Evolutionary conservation across 2,888 invertebrate genomes (phyloP).

Genomic region (Actias luna): DNA sequence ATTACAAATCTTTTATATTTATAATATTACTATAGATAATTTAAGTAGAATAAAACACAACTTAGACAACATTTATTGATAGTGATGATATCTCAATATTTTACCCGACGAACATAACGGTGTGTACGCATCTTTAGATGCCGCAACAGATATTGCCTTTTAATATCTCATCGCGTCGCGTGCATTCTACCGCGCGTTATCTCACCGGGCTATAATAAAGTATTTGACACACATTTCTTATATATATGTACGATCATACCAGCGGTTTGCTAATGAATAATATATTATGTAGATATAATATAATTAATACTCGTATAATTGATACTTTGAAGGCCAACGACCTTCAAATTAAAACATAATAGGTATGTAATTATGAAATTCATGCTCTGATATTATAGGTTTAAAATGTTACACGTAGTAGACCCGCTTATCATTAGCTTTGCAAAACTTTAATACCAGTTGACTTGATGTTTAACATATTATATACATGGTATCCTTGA

Average conservation of each 20-base stretch:
- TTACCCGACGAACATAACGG: neutral
- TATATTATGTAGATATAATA: neutral
- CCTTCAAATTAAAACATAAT: neutral
- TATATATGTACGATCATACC: conserved; percentile 1
- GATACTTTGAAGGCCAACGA: neutral
- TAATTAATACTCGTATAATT: neutral
- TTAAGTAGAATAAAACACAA: no score
- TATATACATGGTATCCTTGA: no score
- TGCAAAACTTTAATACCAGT: no score
- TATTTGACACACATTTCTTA: conserved; percentile 16
- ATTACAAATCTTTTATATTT: no score
- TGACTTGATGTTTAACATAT: no score
- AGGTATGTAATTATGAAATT: neutral
- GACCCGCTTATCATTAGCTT: no score
- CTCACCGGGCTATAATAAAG: neutral
- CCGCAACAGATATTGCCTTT: conserved; percentile 56
- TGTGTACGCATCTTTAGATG: conserved; percentile 4
- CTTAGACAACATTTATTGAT: no score
- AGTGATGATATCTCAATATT: neutral
- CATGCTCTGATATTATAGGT: neutral
- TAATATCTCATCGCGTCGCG: conserved; percentile 48
- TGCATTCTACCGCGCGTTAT: conserved; percentile 10
- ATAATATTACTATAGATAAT: no score
- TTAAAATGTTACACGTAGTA: neutral
- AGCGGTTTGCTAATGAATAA: neutral